phyloP scores from a whole-genome alignment of 2,888 invertebrate genomes.

The Lamellibrachia satsuma region DNA sequence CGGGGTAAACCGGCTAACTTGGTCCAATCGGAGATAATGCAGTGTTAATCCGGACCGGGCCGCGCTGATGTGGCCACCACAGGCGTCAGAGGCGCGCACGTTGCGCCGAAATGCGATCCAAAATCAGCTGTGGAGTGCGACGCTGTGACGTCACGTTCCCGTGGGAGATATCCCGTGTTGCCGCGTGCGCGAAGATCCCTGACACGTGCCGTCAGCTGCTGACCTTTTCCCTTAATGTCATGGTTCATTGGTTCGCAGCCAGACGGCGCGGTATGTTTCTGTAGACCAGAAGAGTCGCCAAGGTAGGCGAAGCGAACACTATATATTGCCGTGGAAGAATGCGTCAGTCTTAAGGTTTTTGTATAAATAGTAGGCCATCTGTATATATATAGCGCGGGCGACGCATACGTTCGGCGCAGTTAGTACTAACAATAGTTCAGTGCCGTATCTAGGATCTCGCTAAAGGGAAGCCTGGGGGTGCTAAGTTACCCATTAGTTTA shows the following conservation, averaged over 20 bases:
- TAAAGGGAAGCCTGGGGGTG: too few relatives aligned
- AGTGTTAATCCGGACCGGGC: too few relatives aligned
- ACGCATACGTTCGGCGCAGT: not conserved
- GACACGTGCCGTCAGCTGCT: conserved; percentile 12
- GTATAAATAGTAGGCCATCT: not conserved
- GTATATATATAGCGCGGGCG: not conserved
- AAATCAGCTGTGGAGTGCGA: not conserved
- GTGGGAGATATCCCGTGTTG: not conserved
- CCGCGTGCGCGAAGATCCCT: not conserved
- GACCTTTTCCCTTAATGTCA: not conserved
- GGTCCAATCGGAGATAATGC: too few relatives aligned
- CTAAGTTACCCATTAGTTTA: too few relatives aligned
- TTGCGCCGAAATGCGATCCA: too few relatives aligned
- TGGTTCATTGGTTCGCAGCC: conserved; percentile 1
- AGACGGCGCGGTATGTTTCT: not conserved
- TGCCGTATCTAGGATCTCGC: not conserved
- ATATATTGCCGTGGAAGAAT: not conserved
- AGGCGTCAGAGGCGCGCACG: too few relatives aligned
- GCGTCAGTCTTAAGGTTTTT: not conserved
- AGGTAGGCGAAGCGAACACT: not conserved
- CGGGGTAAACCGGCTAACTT: too few relatives aligned
- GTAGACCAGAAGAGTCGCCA: not conserved
- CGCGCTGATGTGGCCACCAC: too few relatives aligned
- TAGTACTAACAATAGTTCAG: not conserved
- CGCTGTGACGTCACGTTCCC: not conserved